Evolutionary conservation across 1,140 invertebrate species (phyloP), one percentile per base, ranked within the genome.

Genomic region (Solenopsis invicta): DNA sequence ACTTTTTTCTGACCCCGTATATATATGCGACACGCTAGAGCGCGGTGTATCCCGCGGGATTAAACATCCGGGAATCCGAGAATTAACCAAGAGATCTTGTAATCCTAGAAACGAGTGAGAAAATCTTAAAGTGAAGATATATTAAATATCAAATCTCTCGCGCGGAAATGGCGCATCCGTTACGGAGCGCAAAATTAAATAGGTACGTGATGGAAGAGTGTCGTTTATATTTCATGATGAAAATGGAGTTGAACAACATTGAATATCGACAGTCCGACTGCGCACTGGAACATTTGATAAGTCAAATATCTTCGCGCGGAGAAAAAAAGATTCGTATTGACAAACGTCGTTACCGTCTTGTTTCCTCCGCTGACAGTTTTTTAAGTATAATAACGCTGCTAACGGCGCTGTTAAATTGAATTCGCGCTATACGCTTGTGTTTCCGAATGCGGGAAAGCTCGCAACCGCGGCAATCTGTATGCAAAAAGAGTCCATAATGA

Each of bases 381-480:
- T 72, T 50, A 82, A 61, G 8, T 82, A 1, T 24, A 34, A 34
- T 82, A 34, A 21, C 72, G 24, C 13, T 37, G n/a, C 48, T 24
- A 6, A 0, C 21, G 29, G 18, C 3, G 12, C 21, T 34, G 21
- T 29, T 59, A 72, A 82, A 82, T 59, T 82, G 52, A 82, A 48
- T 81, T 81, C 37, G 34, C 48, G 34, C 21, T 56, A 81, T 81
- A 50, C 69, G 59, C 64, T 80, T 69, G 62, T 56, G 34, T 41
- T 41, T 66, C 45, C 64, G 21, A 67, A 45, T n/a, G 37, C 29
- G 56, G 48, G 41, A 48, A 56, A 80, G 56, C 16, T 54, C 13
- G 41, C 41, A 16, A 48, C 18, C 62, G 13, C 8, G 48, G 48
- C 61, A 67, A 66, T 67, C n/a, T 37, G 24, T 67, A 69, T 37